phyloP scores from a whole-genome alignment of 2,888 invertebrate genomes.

The Chymomyza procnemis region DNA sequence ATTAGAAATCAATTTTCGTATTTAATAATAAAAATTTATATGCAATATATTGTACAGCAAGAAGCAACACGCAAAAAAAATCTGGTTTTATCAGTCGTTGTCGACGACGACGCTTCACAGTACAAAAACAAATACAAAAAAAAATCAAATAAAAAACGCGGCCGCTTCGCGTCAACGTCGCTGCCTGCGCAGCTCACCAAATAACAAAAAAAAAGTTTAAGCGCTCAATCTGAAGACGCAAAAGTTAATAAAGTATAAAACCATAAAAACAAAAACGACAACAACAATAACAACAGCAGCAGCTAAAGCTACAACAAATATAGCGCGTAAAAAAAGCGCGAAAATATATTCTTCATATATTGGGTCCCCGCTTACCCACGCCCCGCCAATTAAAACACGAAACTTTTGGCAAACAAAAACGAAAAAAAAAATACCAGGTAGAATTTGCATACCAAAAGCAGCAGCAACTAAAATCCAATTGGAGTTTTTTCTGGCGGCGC shows the following conservation, averaged over 20 bases:
- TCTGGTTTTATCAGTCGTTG: slow-evolving; percentile 66
- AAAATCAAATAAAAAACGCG: slow-evolving; percentile 9
- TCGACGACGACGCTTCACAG: slow-evolving; percentile 30
- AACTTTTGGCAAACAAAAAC: neutral
- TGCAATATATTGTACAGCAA: slow-evolving; percentile 15
- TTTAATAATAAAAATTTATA: slow-evolving; percentile 44
- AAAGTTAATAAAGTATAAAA: slow-evolving; percentile 38
- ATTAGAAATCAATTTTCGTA: slow-evolving; percentile 62
- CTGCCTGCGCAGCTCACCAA: slow-evolving; percentile 9
- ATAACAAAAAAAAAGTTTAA: slow-evolving; percentile 38
- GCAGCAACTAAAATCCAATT: slow-evolving; percentile 21
- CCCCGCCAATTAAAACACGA: neutral
- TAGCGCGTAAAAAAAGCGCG: slow-evolving; percentile 1
- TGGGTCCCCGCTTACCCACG: too few relatives aligned
- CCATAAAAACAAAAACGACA: neutral
- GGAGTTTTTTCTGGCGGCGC: slow-evolving; percentile 26
- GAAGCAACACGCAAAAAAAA: slow-evolving; percentile 50
- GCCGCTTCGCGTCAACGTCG: neutral
- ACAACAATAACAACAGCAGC: slow-evolving; percentile 21
- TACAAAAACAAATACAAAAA: slow-evolving; percentile 17
- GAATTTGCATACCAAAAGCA: slow-evolving; percentile 4
- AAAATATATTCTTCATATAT: neutral
- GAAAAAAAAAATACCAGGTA: neutral
- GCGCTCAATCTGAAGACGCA: slow-evolving; percentile 35
- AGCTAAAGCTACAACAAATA: neutral